Evolutionary conservation across 2,797 vertebrate species (phyloP), one percentile per base, ranked within the genome.

Genomic region (Yasuhikotakia modesta): DNA sequence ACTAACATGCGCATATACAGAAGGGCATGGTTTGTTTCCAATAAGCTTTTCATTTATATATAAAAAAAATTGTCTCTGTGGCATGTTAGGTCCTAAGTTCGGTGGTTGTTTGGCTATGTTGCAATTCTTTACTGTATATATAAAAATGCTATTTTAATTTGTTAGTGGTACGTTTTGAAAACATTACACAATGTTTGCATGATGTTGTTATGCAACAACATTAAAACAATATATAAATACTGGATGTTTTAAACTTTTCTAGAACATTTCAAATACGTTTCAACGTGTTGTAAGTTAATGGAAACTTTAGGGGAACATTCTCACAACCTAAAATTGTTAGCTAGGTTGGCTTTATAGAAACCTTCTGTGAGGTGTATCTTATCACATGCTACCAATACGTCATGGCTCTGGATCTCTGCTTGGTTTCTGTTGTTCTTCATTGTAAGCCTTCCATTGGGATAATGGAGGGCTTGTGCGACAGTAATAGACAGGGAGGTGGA

Each of bases 1-100:
- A 69, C 50, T 24, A 24, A 66, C 61, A 30, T 52, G 32, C n/a
- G n/a, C 46, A n/a, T 64, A 53, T 30, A 74, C 43, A 14, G 60
- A 30, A 32, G 4, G 17, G 22, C 22, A 45, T 70, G 67, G 30
- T n/a, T 11, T 11, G 50, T 32, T 10, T 53, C 43, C 14, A 27
- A 7, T 8, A 73, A 12, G 24, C 10, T 63, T 61, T 48, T 63
- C 13, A 48, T 60, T 30, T 11, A 61, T 48, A 19, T 13, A 46
- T 8, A 61, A 19, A 12, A 22, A 1, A 5, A 6, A 21, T 63
- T 73, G 45, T 73, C 45, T 35, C 30, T 0, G 4, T 61, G 58
- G 8, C 52, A 55, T 55, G n/a, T 55, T 13, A 24, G 30, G 8
- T 55, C 10, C 16, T 55, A 13, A 12, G 17, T 74, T n/a, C 12